These are phyloP conservation scores for Capreolus pygargus DNA, from an alignment of 2,113 vertebrate species.

Conservation along the genomic window DNA sequence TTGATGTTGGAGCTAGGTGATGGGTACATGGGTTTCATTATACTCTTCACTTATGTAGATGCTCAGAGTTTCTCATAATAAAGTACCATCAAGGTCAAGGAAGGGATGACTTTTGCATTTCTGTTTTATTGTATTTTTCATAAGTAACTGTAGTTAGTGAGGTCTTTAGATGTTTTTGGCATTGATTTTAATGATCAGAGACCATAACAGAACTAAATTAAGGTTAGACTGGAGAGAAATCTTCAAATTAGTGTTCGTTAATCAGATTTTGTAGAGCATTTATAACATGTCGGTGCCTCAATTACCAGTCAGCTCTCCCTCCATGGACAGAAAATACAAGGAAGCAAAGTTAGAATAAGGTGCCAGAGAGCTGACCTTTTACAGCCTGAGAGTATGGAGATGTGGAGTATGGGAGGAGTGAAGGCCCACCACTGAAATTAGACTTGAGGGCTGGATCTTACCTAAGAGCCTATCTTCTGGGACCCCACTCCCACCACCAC, in stretches of 20 bases:
- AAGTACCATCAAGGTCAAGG: neutral
- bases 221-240: constrained; percentile 29
- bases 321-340: neutral
- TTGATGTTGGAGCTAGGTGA: neutral
- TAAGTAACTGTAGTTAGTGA: constrained; percentile 23
- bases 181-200: constrained; percentile 32
- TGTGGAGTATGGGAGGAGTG: neutral
- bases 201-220: neutral
- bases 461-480: neutral
- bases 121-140: constrained; percentile 17
- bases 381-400: neutral
- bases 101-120: constrained; percentile 19
- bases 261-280: neutral
- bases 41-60: constrained; percentile 15
- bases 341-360: neutral
- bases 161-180: neutral
- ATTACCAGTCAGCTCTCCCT: neutral
- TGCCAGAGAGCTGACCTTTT: neutral
- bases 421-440: neutral
- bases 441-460: neutral
- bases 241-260: constrained; percentile 30
- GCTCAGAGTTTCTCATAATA: neutral
- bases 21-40: neutral
- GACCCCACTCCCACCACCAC: neutral
- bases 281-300: neutral